Conservation (phyloP, 2,113 vertebrate genomes). For the Ardeotis arabs region DNA sequence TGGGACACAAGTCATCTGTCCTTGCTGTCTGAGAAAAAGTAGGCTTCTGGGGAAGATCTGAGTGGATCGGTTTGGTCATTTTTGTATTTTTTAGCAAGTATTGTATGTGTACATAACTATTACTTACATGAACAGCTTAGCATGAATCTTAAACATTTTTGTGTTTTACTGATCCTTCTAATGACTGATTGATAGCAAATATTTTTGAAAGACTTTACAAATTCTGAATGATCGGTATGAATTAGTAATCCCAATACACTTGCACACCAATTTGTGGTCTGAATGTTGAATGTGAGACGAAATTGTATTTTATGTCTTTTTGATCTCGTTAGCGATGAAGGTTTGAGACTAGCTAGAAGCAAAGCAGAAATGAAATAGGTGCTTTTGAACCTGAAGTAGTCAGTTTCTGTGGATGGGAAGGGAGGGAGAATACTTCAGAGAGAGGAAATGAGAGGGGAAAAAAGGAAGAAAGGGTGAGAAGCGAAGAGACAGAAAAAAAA, state of each 20-base stretch:
- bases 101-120: background rate
- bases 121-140: background rate
- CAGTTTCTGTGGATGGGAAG: background rate
- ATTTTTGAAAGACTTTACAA: background rate
- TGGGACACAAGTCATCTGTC: background rate
- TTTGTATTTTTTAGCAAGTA: background rate
- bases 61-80: background rate
- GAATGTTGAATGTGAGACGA: background rate
- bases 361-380: background rate
- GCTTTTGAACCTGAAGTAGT: background rate
- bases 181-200: background rate
- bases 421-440: background rate
- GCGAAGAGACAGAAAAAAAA: background rate
- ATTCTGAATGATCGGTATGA: background rate
- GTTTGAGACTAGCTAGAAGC: background rate
- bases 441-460: background rate
- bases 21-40: background rate
- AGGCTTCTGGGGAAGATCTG: background rate
- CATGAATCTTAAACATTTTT: background rate
- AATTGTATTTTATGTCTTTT: background rate
- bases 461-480: background rate
- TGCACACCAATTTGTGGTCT: background rate
- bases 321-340: background rate
- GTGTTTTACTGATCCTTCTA: background rate
- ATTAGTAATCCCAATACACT: background rate